A percentile compares a stretch with the other conserved stretches of the same genome.
Evolutionary conservation across 2,797 vertebrate genomes (phyloP).

Genomic region (Ibycter americanus): DNA sequence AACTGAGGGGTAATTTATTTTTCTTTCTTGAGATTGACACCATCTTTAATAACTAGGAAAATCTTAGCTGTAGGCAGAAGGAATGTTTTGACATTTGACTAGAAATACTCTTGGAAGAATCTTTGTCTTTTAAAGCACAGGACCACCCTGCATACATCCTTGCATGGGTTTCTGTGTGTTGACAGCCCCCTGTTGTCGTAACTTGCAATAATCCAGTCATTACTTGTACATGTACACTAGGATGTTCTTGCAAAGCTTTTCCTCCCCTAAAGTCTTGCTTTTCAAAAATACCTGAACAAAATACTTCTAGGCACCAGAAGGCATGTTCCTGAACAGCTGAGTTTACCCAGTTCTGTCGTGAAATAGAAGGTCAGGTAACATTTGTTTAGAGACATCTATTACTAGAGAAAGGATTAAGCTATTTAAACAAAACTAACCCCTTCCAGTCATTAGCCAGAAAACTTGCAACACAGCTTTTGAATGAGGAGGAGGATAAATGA

Average conservation of each 20-base stretch:
- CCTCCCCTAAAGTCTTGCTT: neutral
- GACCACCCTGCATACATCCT: neutral
- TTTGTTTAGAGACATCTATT: constrained; percentile 40
- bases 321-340: constrained; percentile 16
- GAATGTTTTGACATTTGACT: neutral
- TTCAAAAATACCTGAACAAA: neutral
- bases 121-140: neutral
- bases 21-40: neutral
- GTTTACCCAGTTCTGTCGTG: neutral
- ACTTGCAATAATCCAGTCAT: neutral
- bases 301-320: neutral
- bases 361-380: constrained; percentile 40
- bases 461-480: neutral
- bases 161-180: neutral
- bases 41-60: neutral
- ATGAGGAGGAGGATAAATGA: neutral
- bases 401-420: constrained; percentile 38
- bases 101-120: neutral
- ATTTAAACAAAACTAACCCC: constrained; percentile 18
- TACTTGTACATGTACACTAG: neutral
- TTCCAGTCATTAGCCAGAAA: neutral
- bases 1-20: neutral
- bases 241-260: neutral
- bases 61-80: neutral
- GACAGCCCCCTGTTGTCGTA: neutral